These are phyloP conservation scores for Drosophila paramelanica DNA, from an alignment of 2,888 invertebrate species.

Conservation along the genomic window DNA sequence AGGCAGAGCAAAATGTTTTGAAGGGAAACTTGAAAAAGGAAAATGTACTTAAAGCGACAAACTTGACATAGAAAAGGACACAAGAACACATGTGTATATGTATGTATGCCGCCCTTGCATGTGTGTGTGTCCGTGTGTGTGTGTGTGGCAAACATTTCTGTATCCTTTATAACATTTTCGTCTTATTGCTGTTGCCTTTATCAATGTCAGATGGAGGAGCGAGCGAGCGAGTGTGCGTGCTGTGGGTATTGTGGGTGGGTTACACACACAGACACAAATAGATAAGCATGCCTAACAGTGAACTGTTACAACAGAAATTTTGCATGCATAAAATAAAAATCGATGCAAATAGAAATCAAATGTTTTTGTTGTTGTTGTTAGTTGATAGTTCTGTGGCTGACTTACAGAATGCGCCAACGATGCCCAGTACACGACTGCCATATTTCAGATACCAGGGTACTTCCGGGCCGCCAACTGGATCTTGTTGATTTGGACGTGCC, in stretches of 20 bases:
- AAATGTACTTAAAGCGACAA: conserved; percentile 22
- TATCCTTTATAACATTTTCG: conserved; percentile 64
- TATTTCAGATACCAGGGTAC: conserved; percentile 96
- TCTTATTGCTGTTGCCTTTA: conserved; percentile 52
- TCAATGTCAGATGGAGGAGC: conserved; percentile 72
- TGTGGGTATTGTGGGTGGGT: conserved; percentile 53
- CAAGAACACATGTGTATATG: background rate
- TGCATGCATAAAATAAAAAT: conserved; percentile 76
- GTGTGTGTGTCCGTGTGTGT: conserved; percentile 13
- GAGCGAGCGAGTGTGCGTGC: conserved; percentile 45
- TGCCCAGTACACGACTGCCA: conserved; percentile 92
- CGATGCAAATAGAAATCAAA: conserved; percentile 69
- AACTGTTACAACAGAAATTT: conserved; percentile 50
- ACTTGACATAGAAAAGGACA: conserved; percentile 52
- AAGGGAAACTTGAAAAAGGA: conserved; percentile 6
- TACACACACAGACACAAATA: conserved; percentile 43
- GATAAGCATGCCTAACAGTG: conserved; percentile 41
- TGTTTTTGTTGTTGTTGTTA: conserved; percentile 27
- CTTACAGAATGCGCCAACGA: conserved; percentile 93
- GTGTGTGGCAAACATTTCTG: conserved; percentile 57
- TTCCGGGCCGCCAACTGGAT: conserved; percentile 90
- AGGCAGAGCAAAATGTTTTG: conserved; percentile 31
- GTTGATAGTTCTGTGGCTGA: conserved; percentile 60
- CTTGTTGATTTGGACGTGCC: conserved; percentile 90
- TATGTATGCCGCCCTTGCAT: conserved; percentile 3